phyloP scores from a whole-genome alignment of 2,888 invertebrate genomes.

The Mongoloraphidia duomilia region DNA sequence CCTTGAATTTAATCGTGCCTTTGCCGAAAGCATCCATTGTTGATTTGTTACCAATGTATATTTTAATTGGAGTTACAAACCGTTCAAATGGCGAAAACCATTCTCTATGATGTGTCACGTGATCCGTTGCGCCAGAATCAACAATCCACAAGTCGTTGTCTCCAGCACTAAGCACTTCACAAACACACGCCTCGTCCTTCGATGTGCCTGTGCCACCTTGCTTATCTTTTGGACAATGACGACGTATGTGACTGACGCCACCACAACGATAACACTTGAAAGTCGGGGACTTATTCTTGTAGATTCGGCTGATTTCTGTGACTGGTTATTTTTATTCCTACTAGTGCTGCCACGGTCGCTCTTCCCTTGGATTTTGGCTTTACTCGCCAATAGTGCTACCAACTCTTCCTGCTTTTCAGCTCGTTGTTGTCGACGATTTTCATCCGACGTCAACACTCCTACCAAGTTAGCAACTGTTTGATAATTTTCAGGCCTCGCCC shows the following conservation, averaged over 20 bases:
- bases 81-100: slow-evolving; percentile 9
- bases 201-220: no score
- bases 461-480: slow-evolving; percentile 5
- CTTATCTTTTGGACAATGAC: slow-evolving; percentile 1
- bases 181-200: background rate
- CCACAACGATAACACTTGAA: slow-evolving; percentile 2
- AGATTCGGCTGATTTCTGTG: no score
- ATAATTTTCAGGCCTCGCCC: no score
- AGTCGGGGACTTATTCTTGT: no score
- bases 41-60: slow-evolving; percentile 6
- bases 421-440: no score
- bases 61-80: slow-evolving; percentile 8
- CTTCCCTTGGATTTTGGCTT: no score
- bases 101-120: slow-evolving; percentile 8
- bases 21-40: no score
- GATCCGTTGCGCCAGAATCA: slow-evolving; percentile 12
- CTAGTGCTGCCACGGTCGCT: no score
- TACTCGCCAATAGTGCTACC: background rate
- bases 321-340: no score
- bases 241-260: slow-evolving; percentile 3
- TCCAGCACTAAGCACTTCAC: background rate
- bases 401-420: slow-evolving; percentile 3
- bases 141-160: no score
- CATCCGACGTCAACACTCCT: slow-evolving; percentile 5
- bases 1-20: slow-evolving; percentile 7